phyloP scores from a whole-genome alignment of 2,797 vertebrate genomes.

The Pseudocheirus occidentalis region DNA sequence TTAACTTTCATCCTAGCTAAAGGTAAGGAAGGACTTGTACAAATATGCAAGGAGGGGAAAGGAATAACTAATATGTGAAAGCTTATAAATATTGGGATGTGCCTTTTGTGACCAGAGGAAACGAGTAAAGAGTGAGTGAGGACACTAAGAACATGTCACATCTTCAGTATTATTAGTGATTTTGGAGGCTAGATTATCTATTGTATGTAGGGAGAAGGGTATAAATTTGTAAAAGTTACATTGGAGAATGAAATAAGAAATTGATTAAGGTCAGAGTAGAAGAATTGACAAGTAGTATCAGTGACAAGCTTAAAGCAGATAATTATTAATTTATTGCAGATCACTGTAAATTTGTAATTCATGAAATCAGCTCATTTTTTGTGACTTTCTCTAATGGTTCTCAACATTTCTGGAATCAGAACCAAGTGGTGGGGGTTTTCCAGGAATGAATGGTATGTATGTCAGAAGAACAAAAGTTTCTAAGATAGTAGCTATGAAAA shows the following conservation, averaged over 20 bases:
- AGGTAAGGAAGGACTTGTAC: neutral
- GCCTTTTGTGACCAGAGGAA: neutral
- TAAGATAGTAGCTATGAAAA: neutral
- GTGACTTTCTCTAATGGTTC: neutral
- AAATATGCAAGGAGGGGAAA: neutral
- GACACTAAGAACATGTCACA: neutral
- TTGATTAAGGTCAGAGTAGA: neutral
- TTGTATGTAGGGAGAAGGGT: neutral
- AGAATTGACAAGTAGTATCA: neutral
- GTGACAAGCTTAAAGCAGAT: neutral
- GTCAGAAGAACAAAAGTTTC: neutral
- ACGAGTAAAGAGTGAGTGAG: neutral
- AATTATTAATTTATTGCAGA: neutral
- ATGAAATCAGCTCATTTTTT: neutral
- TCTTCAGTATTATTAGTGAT: neutral
- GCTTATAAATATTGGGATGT: neutral
- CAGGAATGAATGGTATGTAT: neutral
- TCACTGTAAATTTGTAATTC: neutral
- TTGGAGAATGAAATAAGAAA: neutral
- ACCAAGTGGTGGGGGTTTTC: neutral
- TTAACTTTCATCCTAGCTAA: neutral
- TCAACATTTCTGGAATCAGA: neutral
- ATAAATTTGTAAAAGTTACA: neutral
- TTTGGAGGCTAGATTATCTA: neutral
- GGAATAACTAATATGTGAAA: neutral